Percentiles rank a stretch among this genome's conserved stretches.
Conservation (phyloP, 2,113 vertebrate species). For the Marmota flaviventris region DNA sequence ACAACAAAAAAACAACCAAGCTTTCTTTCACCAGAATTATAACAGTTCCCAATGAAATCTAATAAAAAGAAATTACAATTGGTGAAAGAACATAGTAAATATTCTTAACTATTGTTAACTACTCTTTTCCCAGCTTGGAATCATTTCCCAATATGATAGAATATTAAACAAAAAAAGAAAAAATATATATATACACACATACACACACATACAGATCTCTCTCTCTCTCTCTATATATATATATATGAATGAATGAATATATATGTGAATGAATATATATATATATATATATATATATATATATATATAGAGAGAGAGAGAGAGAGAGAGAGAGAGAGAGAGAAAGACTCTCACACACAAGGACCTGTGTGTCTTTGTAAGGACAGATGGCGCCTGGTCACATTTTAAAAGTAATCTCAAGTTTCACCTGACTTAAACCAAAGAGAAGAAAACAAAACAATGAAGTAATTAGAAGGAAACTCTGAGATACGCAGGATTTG, state of each 20-base stretch:
- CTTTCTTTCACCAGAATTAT: conserved; percentile 56
- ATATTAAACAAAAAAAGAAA: conserved; percentile 3
- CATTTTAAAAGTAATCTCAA: conserved; percentile 40
- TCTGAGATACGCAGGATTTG: background rate
- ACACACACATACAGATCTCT: background rate
- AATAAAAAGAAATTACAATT: conserved; percentile 44
- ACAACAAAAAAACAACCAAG: background rate
- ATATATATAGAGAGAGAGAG: too few relatives aligned
- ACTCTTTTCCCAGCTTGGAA: background rate
- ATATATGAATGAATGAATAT: too few relatives aligned
- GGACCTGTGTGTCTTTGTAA: background rate
- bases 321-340: too few relatives aligned
- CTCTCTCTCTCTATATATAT: too few relatives aligned
- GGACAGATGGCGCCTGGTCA: background rate
- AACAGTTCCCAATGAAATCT: conserved; percentile 39
- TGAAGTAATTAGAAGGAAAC: background rate
- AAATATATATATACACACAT: background rate
- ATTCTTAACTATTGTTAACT: background rate
- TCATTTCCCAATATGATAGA: conserved; percentile 34
- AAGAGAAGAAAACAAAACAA: conserved; percentile 29
- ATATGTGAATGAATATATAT: background rate
- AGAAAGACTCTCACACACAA: background rate
- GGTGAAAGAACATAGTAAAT: conserved; percentile 18
- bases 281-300: background rate
- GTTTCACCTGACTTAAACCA: conserved; percentile 34